These are phyloP conservation scores for Callipepla squamata DNA, from an alignment of 2,113 vertebrate species.

Conservation along the genomic window DNA sequence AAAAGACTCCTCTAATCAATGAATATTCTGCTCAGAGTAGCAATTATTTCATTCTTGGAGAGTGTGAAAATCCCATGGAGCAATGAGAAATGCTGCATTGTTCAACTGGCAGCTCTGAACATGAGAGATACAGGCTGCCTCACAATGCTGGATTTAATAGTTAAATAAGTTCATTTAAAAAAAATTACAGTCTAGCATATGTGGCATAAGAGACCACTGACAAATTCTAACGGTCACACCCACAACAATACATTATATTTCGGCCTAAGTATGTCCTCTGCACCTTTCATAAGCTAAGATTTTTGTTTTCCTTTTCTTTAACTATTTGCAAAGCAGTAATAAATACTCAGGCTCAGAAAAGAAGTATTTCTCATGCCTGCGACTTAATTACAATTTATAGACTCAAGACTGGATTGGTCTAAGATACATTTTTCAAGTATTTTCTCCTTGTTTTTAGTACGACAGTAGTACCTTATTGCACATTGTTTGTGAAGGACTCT, in stretches of 20 bases:
- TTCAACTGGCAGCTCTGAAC: neutral
- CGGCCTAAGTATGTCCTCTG: constrained; percentile 48
- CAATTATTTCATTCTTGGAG: neutral
- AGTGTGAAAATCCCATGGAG: constrained; percentile 29
- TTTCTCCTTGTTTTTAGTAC: constrained; percentile 69
- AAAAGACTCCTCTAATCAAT: neutral
- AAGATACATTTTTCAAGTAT: constrained; percentile 79
- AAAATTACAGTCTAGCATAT: constrained; percentile 3
- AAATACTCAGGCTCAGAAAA: constrained; percentile 77
- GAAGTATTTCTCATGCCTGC: constrained; percentile 58
- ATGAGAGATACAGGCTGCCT: neutral
- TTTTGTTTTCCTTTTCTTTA: constrained; percentile 23
- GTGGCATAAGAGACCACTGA: constrained; percentile 2
- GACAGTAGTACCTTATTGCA: constrained; percentile 84
- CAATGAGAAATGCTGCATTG: neutral
- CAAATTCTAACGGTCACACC: constrained; percentile 53
- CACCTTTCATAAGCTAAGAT: constrained; percentile 55
- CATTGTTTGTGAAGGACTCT: constrained; percentile 59
- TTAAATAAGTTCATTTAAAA: constrained; percentile 13
- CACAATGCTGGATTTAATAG: neutral
- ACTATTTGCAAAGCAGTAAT: constrained; percentile 71
- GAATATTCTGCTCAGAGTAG: neutral
- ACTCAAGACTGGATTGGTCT: constrained; percentile 72
- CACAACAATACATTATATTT: constrained; percentile 56
- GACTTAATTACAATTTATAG: constrained; percentile 75